Conservation (phyloP, 2,113 vertebrate genomes). For the Hippopotamus amphibius region DNA sequence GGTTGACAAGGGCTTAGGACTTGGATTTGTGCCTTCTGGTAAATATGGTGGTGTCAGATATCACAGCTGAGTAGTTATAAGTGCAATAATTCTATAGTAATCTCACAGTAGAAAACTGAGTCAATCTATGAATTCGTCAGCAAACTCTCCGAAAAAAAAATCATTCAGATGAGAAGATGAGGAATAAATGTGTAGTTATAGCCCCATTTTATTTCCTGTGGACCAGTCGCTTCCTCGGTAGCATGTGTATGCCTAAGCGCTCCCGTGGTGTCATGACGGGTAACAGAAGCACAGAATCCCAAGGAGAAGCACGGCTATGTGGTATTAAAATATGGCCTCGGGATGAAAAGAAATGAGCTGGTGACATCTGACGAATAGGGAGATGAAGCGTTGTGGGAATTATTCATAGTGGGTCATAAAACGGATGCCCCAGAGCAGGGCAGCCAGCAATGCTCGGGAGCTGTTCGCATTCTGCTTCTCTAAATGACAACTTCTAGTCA, state of each 20-base stretch:
- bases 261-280: not conserved
- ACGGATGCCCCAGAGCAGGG: not conserved
- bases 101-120: not conserved
- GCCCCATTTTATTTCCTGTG: slow-evolving; percentile 15
- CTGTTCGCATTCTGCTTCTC: not conserved
- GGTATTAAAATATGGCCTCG: not conserved
- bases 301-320: not conserved
- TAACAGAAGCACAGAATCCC: slow-evolving; percentile 35
- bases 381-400: not conserved
- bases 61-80: not conserved
- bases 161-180: not conserved
- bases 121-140: not conserved
- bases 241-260: not conserved
- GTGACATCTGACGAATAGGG: not conserved
- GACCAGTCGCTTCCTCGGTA: not conserved
- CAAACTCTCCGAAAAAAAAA: not conserved
- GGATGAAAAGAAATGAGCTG: not conserved
- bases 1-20: not conserved
- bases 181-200: not conserved
- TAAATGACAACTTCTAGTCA: slow-evolving; percentile 1
- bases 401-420: not conserved
- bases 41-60: not conserved
- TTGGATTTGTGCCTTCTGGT: not conserved
- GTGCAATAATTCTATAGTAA: not conserved
- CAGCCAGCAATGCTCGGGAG: not conserved